phyloP scores from a whole-genome alignment of 1,140 invertebrate species.

The Uloborus diversus region DNA sequence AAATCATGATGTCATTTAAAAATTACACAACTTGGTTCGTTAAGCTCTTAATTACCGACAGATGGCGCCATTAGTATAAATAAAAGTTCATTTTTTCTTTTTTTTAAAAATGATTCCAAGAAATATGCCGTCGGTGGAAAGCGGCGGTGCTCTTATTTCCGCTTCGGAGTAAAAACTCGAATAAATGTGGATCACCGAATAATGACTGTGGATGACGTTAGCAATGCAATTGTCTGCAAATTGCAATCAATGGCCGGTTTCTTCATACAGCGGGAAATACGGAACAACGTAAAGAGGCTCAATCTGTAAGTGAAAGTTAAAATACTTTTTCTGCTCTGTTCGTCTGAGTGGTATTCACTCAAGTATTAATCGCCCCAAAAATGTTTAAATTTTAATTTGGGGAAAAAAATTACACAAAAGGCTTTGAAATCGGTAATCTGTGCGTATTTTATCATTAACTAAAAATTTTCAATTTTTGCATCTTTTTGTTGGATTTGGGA shows the following conservation, averaged over 20 bases:
- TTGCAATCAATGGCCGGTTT: conserved; percentile 39
- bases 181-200: conserved; percentile 20
- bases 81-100: too few species aligned
- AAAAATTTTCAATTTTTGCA: too few species aligned
- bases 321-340: background rate
- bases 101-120: conserved; percentile 39
- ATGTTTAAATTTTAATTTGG: too few species aligned
- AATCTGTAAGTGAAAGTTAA: conserved; percentile 9
- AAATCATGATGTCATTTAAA: too few species aligned
- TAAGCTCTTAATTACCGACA: too few species aligned
- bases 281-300: conserved; percentile 20
- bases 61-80: too few species aligned
- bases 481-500: too few species aligned
- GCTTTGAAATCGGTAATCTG: too few species aligned
- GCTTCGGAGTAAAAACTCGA: background rate
- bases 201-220: background rate
- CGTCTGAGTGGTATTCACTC: background rate
- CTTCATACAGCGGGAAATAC: conserved; percentile 7
- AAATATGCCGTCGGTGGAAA: conserved; percentile 20
- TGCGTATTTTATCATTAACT: too few species aligned
- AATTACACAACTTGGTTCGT: too few species aligned
- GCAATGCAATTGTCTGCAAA: conserved; percentile 19
- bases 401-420: too few species aligned
- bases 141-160: conserved; percentile 15
- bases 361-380: too few species aligned